Evolutionary conservation across 2,888 invertebrate species (phyloP).

Genomic region (Trichacis sp.): DNA sequence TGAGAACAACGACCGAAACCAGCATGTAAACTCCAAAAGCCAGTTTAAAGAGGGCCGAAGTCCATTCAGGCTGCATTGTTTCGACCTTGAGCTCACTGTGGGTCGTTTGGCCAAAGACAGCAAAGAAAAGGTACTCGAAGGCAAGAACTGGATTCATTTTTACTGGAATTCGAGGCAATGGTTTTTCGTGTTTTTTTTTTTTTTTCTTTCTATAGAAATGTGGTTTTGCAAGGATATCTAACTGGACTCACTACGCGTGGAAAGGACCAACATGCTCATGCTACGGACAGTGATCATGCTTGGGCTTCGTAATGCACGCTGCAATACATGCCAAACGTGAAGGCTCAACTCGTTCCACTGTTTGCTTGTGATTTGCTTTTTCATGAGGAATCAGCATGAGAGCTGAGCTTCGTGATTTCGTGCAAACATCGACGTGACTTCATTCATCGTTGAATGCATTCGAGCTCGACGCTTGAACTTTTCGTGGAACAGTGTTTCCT

Average conservation of each 20-base stretch:
- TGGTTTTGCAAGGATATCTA: conserved; percentile 37
- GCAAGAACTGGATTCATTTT: conserved; percentile 90
- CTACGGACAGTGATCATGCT: conserved; percentile 63
- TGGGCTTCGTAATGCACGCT: conserved; percentile 43
- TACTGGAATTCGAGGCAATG: conserved; percentile 73
- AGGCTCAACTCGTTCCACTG: conserved; percentile 16
- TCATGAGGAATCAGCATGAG: conserved; percentile 10
- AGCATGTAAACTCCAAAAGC: conserved; percentile 98
- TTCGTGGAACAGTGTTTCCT: conserved; percentile 8
- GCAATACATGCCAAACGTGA: conserved; percentile 36
- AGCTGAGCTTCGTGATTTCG: conserved; percentile 26
- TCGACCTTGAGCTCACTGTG: conserved; percentile 85
- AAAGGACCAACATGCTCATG: conserved; percentile 65
- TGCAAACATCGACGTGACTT: conserved; percentile 30
- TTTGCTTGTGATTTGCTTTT: conserved; percentile 25
- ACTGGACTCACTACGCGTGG: conserved; percentile 44
- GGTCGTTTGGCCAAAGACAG: conserved; percentile 95
- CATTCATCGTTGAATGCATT: conserved; percentile 17
- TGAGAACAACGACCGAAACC: conserved; percentile 97
- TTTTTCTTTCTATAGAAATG: conserved; percentile 9
- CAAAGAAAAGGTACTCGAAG: conserved; percentile 97
- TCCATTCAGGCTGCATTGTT: conserved; percentile 83
- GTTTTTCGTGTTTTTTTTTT: conserved; percentile 19
- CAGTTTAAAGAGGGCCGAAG: conserved; percentile 87
- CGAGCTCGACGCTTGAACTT: conserved; percentile 12